Percentiles rank a stretch among this genome's conserved stretches.
These are phyloP conservation scores for Plestiodon gilberti DNA, from an alignment of 2,113 vertebrate species.

Conservation along the genomic window DNA sequence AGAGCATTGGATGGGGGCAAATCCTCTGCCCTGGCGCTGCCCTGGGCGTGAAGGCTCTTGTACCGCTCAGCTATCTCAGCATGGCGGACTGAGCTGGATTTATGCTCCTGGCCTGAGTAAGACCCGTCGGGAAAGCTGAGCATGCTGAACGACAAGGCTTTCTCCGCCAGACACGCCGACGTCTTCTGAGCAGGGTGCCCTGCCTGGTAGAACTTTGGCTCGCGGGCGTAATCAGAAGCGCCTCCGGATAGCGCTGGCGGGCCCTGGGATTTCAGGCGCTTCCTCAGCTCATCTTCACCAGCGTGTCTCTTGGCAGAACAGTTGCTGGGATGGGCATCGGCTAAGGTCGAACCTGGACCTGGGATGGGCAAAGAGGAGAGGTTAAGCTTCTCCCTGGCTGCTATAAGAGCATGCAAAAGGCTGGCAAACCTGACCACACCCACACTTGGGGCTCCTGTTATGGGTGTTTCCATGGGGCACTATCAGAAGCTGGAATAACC, in stretches of 20 bases:
- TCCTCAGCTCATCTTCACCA: constrained; percentile 81
- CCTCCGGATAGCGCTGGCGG: constrained; percentile 76
- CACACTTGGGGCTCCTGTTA: not conserved
- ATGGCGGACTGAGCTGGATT: constrained; percentile 72
- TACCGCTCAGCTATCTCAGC: constrained; percentile 77
- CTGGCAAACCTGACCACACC: not conserved
- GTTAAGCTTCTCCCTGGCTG: constrained; percentile 21
- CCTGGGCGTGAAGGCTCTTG: constrained; percentile 62
- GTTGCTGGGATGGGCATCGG: constrained; percentile 81
- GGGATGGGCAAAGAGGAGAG: constrained; percentile 9
- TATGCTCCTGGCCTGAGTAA: constrained; percentile 68
- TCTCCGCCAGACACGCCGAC: constrained; percentile 73
- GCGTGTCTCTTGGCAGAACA: constrained; percentile 77
- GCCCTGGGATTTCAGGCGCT: constrained; percentile 84
- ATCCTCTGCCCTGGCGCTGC: constrained; percentile 72
- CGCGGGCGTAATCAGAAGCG: constrained; percentile 80
- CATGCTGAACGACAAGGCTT: constrained; percentile 74
- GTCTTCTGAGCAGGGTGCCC: constrained; percentile 73
- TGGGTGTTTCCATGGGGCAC: not conserved
- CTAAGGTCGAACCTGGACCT: constrained; percentile 77
- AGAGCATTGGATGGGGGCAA: constrained; percentile 28
- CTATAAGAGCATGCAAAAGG: not conserved
- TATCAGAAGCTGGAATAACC: not conserved
- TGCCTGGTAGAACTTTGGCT: constrained; percentile 79
- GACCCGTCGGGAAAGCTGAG: constrained; percentile 78